Evolutionary conservation across 2,888 invertebrate genomes (phyloP).

Genomic region (Drosophila hamatofila): DNA sequence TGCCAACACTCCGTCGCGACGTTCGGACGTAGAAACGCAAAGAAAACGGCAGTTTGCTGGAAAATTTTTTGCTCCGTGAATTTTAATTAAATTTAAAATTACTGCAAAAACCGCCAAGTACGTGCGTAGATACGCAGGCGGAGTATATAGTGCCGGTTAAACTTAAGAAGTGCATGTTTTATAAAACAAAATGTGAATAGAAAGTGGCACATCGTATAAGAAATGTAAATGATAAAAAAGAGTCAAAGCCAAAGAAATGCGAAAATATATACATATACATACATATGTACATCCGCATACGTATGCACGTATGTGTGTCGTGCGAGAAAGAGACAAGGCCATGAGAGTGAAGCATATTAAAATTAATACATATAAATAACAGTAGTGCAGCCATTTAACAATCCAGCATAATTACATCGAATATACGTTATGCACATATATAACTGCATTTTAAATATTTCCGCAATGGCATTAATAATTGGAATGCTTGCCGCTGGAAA

Average conservation of each 20-base stretch:
- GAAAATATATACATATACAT: constrained; percentile 48
- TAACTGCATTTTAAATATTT: constrained; percentile 67
- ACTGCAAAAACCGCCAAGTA: constrained; percentile 48
- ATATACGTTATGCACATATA: constrained; percentile 11
- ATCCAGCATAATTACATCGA: constrained; percentile 31
- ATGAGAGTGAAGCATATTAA: constrained; percentile 59
- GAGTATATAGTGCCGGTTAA: constrained; percentile 43
- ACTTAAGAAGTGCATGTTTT: constrained; percentile 39
- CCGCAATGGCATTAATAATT: constrained; percentile 64
- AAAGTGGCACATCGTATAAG: constrained; percentile 60
- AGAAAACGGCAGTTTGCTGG: constrained; percentile 61
- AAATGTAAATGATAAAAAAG: constrained; percentile 67
- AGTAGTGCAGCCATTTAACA: constrained; percentile 53
- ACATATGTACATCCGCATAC: constrained; percentile 46
- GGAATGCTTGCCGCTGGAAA: constrained; percentile 56
- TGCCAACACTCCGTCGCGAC: constrained; percentile 58
- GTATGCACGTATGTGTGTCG: constrained; percentile 44
- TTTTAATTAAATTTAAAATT: constrained; percentile 58
- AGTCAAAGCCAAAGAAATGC: constrained; percentile 70
- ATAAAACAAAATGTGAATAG: constrained; percentile 48
- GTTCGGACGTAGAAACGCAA: constrained; percentile 59
- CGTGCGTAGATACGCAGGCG: constrained; percentile 43
- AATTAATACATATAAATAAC: constrained; percentile 61
- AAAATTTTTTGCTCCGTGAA: constrained; percentile 51
- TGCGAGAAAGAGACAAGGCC: constrained; percentile 37